Evolutionary conservation across 23 tunicate species (phyloP).

Genomic region (Styela plicata): DNA sequence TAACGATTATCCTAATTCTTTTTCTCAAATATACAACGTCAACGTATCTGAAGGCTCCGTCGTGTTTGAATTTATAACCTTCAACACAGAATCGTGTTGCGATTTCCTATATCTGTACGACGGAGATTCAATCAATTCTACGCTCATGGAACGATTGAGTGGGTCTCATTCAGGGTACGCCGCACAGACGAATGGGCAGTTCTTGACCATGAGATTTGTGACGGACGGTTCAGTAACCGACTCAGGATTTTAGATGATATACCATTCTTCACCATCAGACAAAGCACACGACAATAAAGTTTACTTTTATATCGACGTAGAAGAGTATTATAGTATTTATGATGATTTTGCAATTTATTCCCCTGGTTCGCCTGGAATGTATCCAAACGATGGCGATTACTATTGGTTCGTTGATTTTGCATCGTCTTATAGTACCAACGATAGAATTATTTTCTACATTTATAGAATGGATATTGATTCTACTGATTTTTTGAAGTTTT

Average conservation of each 20-base stretch:
- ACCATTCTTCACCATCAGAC: not conserved
- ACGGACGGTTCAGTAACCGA: constrained; percentile 17
- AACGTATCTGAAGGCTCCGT: not conserved
- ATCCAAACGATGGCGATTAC: not conserved
- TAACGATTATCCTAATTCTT: not conserved
- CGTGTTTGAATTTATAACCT: not conserved
- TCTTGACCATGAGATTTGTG: not conserved
- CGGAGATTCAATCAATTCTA: not conserved
- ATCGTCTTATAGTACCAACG: not conserved
- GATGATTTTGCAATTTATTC: too few relatives aligned
- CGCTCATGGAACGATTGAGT: not conserved
- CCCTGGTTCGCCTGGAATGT: not conserved
- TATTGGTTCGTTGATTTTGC: constrained; percentile 6
- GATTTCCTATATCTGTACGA: constrained; percentile 8
- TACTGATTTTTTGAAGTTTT: constrained; percentile 3
- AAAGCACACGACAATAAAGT: not conserved
- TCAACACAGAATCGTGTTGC: constrained; percentile 21
- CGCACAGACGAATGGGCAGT: not conserved
- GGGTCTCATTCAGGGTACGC: not conserved
- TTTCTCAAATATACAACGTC: not conserved
- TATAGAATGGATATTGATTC: constrained; percentile 13
- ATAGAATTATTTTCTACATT: not conserved
- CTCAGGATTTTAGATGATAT: constrained; percentile 18
- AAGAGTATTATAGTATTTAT: not conserved
- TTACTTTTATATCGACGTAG: not conserved